Evolutionary conservation across 2,888 invertebrate genomes (phyloP).

Genomic region (Drosophila phalerata): DNA sequence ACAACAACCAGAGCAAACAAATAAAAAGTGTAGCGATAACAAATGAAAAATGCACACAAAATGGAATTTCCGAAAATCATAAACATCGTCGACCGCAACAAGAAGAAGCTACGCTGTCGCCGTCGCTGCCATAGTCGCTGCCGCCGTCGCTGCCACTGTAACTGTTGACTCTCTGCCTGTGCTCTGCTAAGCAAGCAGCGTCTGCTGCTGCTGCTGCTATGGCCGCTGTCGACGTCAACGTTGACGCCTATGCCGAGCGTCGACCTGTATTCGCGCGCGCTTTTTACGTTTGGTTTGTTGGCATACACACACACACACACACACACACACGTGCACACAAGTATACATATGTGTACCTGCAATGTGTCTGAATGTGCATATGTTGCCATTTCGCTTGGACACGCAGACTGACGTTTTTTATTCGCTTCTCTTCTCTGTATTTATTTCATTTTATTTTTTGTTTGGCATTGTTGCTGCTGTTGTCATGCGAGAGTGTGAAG

Average conservation of each 20-base stretch:
- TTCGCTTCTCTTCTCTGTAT: slow-evolving; percentile 28
- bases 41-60: slow-evolving; percentile 63
- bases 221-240: slow-evolving; percentile 21
- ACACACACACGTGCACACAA: too few species aligned
- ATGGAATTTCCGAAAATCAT: slow-evolving; percentile 80
- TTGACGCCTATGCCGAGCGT: slow-evolving; percentile 68
- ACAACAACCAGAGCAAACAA: slow-evolving; percentile 14
- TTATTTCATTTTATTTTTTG: slow-evolving; percentile 21
- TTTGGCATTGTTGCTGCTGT: slow-evolving; percentile 36
- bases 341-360: slow-evolving; percentile 16
- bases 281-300: slow-evolving; percentile 73
- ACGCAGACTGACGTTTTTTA: slow-evolving; percentile 55
- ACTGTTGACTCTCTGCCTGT: neutral
- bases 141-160: neutral
- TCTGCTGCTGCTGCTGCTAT: slow-evolving; percentile 2
- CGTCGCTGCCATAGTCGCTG: neutral
- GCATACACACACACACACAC: too few species aligned
- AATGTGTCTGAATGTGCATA: slow-evolving; percentile 56
- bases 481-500: slow-evolving; percentile 66
- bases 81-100: slow-evolving; percentile 61
- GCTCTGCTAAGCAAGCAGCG: neutral
- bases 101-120: slow-evolving; percentile 49
- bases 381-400: slow-evolving; percentile 68
- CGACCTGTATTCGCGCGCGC: slow-evolving; percentile 81
- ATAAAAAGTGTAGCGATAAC: slow-evolving; percentile 52